phyloP scores from a whole-genome alignment of 2,888 invertebrate species.

The Stictocephala bisonia region DNA sequence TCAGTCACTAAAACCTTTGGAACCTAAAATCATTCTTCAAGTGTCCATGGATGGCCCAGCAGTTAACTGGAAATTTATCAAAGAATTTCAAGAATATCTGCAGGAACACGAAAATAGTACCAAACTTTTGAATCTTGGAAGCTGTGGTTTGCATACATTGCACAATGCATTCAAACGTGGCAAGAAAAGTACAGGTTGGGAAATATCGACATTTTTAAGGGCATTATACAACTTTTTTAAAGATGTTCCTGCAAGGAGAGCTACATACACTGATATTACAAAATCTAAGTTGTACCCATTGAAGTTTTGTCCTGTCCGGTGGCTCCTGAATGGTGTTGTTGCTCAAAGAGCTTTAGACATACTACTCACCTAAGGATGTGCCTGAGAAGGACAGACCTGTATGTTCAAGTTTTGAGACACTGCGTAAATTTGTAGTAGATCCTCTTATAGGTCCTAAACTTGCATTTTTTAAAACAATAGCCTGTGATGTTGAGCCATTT shows the following conservation, averaged over 20 bases:
- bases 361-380: too few relatives aligned
- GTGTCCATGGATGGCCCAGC: constrained; percentile 6
- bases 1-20: too few relatives aligned
- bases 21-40: too few relatives aligned
- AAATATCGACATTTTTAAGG: background rate
- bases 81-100: background rate
- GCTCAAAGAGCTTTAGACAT: background rate
- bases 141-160: background rate
- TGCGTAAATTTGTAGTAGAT: too few relatives aligned
- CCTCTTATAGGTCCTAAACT: too few relatives aligned
- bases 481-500: too few relatives aligned
- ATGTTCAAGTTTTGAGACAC: too few relatives aligned
- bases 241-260: background rate
- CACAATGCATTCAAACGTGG: constrained; percentile 8
- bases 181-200: constrained; percentile 1
- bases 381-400: too few relatives aligned
- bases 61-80: background rate
- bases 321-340: constrained; percentile 3
- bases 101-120: background rate
- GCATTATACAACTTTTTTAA: constrained; percentile 6
- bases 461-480: too few relatives aligned
- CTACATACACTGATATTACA: background rate
- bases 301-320: constrained; percentile 9
- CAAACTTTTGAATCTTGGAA: background rate
- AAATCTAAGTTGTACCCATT: background rate